These are phyloP conservation scores for Cephus sareptanus DNA, from an alignment of 2,888 invertebrate genomes.

Conservation along the genomic window DNA sequence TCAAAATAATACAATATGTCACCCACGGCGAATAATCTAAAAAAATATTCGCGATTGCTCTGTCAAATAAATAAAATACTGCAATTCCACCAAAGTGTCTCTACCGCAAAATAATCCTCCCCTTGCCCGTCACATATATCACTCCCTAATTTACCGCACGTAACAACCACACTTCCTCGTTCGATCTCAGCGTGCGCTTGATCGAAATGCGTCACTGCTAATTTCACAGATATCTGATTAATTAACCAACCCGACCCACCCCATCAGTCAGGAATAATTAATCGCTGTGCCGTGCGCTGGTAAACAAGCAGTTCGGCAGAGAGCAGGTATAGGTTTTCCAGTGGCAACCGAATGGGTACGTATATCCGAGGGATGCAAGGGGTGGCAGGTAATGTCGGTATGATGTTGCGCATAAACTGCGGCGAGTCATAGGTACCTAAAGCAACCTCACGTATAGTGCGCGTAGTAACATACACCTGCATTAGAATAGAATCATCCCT, in stretches of 20 bases:
- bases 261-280: slow-evolving; percentile 44
- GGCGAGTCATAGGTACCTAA: slow-evolving; percentile 38
- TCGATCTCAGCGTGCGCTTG: slow-evolving; percentile 26
- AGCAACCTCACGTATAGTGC: not conserved
- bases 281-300: slow-evolving; percentile 48
- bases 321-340: slow-evolving; percentile 44
- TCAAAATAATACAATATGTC: not conserved
- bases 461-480: not conserved
- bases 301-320: slow-evolving; percentile 42
- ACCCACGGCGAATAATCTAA: not conserved
- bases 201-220: slow-evolving; percentile 42
- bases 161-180: slow-evolving; percentile 26
- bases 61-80: not conserved
- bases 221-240: slow-evolving; percentile 63
- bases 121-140: not conserved
- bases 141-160: not conserved
- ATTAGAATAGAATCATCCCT: not conserved
- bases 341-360: slow-evolving; percentile 15
- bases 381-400: slow-evolving; percentile 60
- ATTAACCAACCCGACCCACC: slow-evolving; percentile 53
- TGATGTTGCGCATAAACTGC: slow-evolving; percentile 63
- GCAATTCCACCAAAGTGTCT: not conserved
- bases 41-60: not conserved
- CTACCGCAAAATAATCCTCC: not conserved
- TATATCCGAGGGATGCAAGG: slow-evolving; percentile 19